Evolutionary conservation across 2,888 invertebrate genomes (phyloP).

Genomic region (Megastigmus dorsalis): DNA sequence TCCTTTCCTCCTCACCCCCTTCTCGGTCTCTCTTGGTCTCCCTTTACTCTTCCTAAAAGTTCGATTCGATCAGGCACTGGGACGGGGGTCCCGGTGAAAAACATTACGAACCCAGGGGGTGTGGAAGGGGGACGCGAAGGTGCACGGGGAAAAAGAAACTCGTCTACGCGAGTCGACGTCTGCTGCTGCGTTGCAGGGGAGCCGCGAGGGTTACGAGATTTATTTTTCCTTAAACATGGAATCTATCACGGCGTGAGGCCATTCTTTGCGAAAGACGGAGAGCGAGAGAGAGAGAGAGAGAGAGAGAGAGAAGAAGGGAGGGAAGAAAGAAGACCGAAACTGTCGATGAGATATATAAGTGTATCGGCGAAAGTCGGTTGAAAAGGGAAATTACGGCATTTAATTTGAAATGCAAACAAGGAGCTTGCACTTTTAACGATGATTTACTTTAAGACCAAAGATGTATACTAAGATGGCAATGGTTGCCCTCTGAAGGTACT

Average conservation of each 20-base stretch:
- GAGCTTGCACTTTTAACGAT: too few species aligned
- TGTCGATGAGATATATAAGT: too few species aligned
- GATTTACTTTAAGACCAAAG: too few species aligned
- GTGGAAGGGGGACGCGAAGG: not conserved
- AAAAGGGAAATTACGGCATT: slow-evolving; percentile 16
- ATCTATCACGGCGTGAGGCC: slow-evolving; percentile 60
- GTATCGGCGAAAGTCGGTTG: not conserved
- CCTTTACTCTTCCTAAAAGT: slow-evolving; percentile 19
- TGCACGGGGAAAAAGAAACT: not conserved
- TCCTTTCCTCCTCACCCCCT: not conserved
- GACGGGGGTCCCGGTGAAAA: not conserved
- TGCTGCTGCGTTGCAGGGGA: slow-evolving; percentile 7
- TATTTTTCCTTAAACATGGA: slow-evolving; percentile 64
- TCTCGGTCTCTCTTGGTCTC: not conserved
- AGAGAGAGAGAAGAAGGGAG: too few species aligned
- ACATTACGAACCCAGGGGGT: slow-evolving; percentile 19
- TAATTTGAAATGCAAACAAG: not conserved
- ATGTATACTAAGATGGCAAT: too few species aligned
- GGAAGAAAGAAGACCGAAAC: too few species aligned
- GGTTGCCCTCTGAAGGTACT: too few species aligned
- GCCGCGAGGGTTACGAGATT: slow-evolving; percentile 53
- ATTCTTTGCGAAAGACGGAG: slow-evolving; percentile 51
- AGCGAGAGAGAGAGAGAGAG: too few species aligned
- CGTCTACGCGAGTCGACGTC: not conserved
- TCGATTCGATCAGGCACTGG: slow-evolving; percentile 21